Evolutionary conservation across 2,888 invertebrate species (phyloP), one percentile per base, ranked within the genome.

Genomic region (Dryobota labecula): DNA sequence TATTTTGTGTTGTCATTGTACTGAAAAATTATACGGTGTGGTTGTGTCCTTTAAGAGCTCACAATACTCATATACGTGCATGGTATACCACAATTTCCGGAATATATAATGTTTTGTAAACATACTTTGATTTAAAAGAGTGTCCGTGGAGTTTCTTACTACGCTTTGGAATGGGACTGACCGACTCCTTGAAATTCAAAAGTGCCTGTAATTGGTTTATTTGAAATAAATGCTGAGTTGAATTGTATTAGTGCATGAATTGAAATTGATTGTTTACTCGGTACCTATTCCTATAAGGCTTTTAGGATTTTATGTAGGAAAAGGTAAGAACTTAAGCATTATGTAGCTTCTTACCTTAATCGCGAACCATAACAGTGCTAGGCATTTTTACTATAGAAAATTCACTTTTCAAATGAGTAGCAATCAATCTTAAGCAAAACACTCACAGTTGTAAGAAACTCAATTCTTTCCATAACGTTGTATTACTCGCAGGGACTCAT

Each of bases 401-500:
- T 79, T 76, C 51, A 69, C 80, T 71, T 78, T 75, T 61, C 57
- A 78, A 78, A 75, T 78, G 73, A 70, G 73, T n/a, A 64, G 47
- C 36, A 66, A 85, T 84, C 84, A 77, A 84, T 84, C 84, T 85
- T 70, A 61, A 65, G 73, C 68, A 51, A 60, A 53, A 63, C 45
- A 60, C 80, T 62, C 62, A 75, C 68, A 74, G 70, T 73, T 74
- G 67, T 61, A 72, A 54, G 73, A 63, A 78, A 73, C 76, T 83
- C 73, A 70, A 80, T 84, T 82, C 82, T 84, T 84, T 85, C 73
- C 66, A 75, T 70, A 85, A 80, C 77, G 78, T 66, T 73, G 70
- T 84, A 79, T 64, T 80, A 85, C 82, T 80, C 84, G 53, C 64
- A 54, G 85, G 84, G 84, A 84, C 77, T 79, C 76, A 82, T 85